Conservation (phyloP, 2,113 vertebrate species). For the Chroicocephalus ridibundus region DNA sequence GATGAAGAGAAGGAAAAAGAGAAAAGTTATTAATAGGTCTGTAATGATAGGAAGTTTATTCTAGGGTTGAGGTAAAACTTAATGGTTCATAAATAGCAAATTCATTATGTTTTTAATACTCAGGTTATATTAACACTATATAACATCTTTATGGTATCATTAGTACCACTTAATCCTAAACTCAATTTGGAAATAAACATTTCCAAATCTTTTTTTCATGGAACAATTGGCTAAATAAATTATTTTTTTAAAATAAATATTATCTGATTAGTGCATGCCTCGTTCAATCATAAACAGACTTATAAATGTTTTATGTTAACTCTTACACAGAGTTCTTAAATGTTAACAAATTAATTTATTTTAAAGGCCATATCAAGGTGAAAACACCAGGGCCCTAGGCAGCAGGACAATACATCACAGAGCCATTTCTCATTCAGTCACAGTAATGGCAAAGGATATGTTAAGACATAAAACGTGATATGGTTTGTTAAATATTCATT, state of each 20-base stretch:
- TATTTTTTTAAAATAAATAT: slow-evolving; percentile 60
- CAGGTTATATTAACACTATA: slow-evolving; percentile 75
- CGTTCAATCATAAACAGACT: slow-evolving; percentile 55
- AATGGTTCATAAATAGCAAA: slow-evolving; percentile 79
- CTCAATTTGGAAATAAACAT: slow-evolving; percentile 67
- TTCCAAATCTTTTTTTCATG: slow-evolving; percentile 47
- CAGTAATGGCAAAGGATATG: slow-evolving; percentile 47
- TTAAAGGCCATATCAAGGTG: slow-evolving; percentile 73
- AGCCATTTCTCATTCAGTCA: slow-evolving; percentile 53
- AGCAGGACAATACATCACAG: slow-evolving; percentile 44
- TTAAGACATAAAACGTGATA: slow-evolving; percentile 61
- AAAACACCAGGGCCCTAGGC: slow-evolving; percentile 41
- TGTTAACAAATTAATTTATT: slow-evolving; percentile 73
- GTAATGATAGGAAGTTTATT: slow-evolving; percentile 75
- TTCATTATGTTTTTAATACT: slow-evolving; percentile 80
- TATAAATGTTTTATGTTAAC: slow-evolving; percentile 66
- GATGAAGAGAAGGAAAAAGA: not conserved
- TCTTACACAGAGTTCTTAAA: slow-evolving; percentile 60
- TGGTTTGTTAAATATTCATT: slow-evolving; percentile 72
- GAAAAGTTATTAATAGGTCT: slow-evolving; percentile 57
- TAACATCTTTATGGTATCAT: slow-evolving; percentile 77
- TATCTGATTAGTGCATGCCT: slow-evolving; percentile 44
- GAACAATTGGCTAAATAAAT: slow-evolving; percentile 70
- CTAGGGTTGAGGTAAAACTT: slow-evolving; percentile 71
- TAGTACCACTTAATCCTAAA: slow-evolving; percentile 68